Evolutionary conservation across 2,113 vertebrate species (phyloP), one percentile per base, ranked within the genome.

Genomic region (Xenopus borealis): DNA sequence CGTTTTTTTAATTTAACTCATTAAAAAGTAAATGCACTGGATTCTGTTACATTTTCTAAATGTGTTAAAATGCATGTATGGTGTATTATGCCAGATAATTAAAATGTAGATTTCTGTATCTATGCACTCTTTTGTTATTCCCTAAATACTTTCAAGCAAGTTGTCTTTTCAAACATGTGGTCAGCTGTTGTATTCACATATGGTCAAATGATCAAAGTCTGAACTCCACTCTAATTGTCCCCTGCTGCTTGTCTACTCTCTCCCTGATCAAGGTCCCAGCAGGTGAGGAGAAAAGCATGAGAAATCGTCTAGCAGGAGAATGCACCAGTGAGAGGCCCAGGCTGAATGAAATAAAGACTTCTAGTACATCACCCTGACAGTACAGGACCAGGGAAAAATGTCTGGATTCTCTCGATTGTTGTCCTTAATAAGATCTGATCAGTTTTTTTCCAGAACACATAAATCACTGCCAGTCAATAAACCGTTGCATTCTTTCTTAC

Each of bases 171-270:
- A 94, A 94, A 95, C 93, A 94, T 94, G 93, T 94, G 94, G 93
- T 95, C 92, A 94, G 94, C 94, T 94, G 94, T 94, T 94, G 93
- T 91, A 91, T 93, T 95, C 96, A 95, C 95, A 98, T 98, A 96
- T 97, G 96, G 97, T 95, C 95, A 98, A 95, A 96, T 95, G 95
- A 98, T 99, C 97, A 99, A 98, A 98, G 96, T 89, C 88, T 92
- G 90, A 92, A 93, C 93, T 93, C 93, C 92, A 95, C 92, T 90
- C 94, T 98, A 97, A 98, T 98, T 98, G 96, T 98, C 94, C 94
- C 92, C 95, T 88, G 92, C 94, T 95, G 95, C 93, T 96, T 89
- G 87, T 91, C 92, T 94, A 92, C 95, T 95, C 95, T 93, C 93
- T 93, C 90, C 92, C 90, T 93, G 94, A 97, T 98, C 93, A 96